Base-by-base conservation (phyloP, 2,888 invertebrate species). In the Phyllotreta striolata region DNA sequence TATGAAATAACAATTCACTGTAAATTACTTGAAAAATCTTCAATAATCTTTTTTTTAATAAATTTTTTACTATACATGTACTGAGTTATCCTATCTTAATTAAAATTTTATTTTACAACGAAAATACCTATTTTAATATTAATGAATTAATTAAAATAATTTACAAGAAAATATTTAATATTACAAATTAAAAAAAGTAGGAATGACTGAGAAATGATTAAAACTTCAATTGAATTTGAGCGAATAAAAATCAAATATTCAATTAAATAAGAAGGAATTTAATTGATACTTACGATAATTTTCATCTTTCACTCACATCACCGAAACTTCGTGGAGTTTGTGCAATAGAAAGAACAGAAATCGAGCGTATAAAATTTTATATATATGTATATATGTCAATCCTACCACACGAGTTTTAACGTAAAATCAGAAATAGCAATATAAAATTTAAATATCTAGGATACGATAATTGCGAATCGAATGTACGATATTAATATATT, bases 391-490 rank as follows among this genome's bases (percentile, higher is more conserved):
- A 9, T 6, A 58, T 63, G 54, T 63, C 63, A 52, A 52, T 63
- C 63, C 63, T 63, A 54, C 63, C 59, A 63, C 46, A 12, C 7
- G 10, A 35, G 39, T 7, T 38, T 52, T 38, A 52, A 24, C 14
- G 9, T 12, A 52, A 39, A 38, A 55, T 47, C 55, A 54, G 38
- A 12, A 54, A 59, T 55, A 58, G 51, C 46, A 46, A 46, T 47
- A 44, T 12, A 38, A 38, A 52, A 63, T 54, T 63, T 63, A 58
- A 63, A 47, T 58, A 63, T 55, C 63, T 63, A 63, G 58, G 63
- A 63, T 63, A 63, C 46, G 10, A 3, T 59, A 54, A 59, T 59
- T 63, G 57, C 46, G 10, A 3, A 51, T 38, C 13, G 56, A 46
- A 56, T 49, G 51, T 46, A 57, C 34, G 35, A 49, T 55, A 46